These are phyloP conservation scores for Oligia strigilis DNA, from an alignment of 2,888 invertebrate genomes.

Conservation along the genomic window DNA sequence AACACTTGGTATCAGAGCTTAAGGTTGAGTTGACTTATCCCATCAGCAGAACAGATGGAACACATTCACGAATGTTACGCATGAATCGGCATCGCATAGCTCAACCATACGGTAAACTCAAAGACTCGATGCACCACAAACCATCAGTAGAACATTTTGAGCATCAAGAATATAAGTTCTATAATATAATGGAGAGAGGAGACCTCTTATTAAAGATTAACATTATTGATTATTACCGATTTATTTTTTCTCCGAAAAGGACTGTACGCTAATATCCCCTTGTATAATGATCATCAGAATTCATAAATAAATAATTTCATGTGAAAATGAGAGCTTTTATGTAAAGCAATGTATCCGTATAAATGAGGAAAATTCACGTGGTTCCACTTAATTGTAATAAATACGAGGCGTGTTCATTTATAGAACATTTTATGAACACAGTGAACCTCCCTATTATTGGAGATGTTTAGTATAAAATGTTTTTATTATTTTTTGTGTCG, in stretches of 20 bases:
- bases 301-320: constrained; percentile 11
- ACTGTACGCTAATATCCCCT: not conserved
- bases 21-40: not conserved
- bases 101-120: constrained; percentile 3
- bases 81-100: constrained; percentile 1
- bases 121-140: not conserved
- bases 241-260: not conserved
- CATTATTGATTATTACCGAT: not conserved
- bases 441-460: constrained; percentile 8
- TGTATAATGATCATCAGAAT: not conserved
- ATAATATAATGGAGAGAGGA: not conserved
- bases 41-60: constrained; percentile 5
- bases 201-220: not conserved
- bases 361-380: not conserved
- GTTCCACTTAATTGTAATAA: constrained; percentile 29
- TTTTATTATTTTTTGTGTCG: constrained; percentile 1
- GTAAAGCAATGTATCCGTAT: constrained; percentile 12
- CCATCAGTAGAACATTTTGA: not conserved
- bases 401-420: constrained; percentile 26
- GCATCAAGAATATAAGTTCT: not conserved
- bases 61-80: constrained; percentile 1
- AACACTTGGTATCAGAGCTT: not conserved
- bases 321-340: constrained; percentile 12
- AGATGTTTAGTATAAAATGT: constrained; percentile 1
- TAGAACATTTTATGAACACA: constrained; percentile 24